Conservation (phyloP, 35 echinoderm and acorn worm species). For the Stichopus chloronotus region DNA sequence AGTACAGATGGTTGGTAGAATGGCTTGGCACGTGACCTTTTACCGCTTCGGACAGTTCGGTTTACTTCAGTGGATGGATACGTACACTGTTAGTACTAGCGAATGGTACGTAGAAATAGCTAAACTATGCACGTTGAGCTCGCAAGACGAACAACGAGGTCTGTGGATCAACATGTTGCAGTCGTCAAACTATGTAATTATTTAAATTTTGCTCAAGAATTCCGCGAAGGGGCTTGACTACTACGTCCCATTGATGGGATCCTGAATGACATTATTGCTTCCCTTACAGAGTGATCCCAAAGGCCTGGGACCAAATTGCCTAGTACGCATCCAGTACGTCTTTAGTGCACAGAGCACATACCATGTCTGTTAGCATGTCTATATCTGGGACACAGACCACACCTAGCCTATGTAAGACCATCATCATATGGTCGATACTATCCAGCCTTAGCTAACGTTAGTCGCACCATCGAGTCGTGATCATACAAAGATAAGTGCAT, state of each 20-base stretch:
- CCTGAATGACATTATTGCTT: background rate
- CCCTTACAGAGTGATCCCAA: background rate
- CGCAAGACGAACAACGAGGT: conserved; percentile 3
- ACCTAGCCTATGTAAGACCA: too few species aligned
- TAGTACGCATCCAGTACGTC: background rate
- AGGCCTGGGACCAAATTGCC: background rate
- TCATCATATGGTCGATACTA: too few species aligned
- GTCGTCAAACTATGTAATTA: conserved; percentile 4
- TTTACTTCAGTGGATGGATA: too few species aligned
- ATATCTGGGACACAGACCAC: background rate
- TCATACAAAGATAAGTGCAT: too few species aligned
- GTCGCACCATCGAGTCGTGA: background rate
- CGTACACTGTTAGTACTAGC: conserved; percentile 5
- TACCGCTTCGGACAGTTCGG: background rate
- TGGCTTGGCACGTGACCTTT: background rate
- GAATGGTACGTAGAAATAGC: background rate
- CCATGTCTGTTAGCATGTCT: background rate
- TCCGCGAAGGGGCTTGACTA: background rate
- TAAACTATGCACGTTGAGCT: background rate
- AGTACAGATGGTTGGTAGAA: too few species aligned
- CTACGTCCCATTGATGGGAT: background rate
- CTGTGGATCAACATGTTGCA: background rate
- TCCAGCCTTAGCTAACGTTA: background rate
- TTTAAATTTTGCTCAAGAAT: background rate
- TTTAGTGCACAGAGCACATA: background rate